Percentiles rank a stretch among this genome's conserved stretches.
These are phyloP conservation scores for Corythaeola cristata DNA, from an alignment of 2,113 vertebrate species.

Conservation along the genomic window DNA sequence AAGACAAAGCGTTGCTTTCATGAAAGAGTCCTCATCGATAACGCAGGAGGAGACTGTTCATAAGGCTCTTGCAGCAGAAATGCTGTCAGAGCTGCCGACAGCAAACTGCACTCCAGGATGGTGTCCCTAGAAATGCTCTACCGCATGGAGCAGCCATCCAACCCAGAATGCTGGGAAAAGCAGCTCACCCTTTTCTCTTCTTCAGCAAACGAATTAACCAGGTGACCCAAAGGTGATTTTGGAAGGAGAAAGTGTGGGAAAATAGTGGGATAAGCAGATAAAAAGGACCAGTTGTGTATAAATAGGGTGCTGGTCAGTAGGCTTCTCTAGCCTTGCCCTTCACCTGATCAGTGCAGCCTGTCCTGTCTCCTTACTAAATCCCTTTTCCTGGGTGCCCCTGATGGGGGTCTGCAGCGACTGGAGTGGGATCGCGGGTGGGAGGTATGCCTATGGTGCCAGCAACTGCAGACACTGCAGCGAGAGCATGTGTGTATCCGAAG, in stretches of 20 bases:
- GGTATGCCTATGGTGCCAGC: not conserved
- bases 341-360: not conserved
- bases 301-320: not conserved
- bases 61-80: not conserved
- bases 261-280: not conserved
- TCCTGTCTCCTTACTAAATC: not conserved
- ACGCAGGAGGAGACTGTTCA: not conserved
- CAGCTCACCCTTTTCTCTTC: not conserved
- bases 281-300: not conserved
- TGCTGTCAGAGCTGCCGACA: not conserved
- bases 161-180: not conserved
- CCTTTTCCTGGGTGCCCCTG: not conserved
- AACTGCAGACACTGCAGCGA: not conserved
- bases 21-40: not conserved
- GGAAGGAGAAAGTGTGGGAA: not conserved
- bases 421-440: not conserved
- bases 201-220: not conserved
- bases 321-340: not conserved
- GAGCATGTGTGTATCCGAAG: fast-evolving
- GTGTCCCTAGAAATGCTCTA: not conserved
- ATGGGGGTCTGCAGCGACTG: not conserved
- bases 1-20: not conserved
- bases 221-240: not conserved
- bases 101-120: not conserved
- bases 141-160: fast-evolving